A percentile compares a stretch with the other conserved stretches of the same genome.
Conservation (phyloP, 2,113 vertebrate species). For the Smithornis capensis region DNA sequence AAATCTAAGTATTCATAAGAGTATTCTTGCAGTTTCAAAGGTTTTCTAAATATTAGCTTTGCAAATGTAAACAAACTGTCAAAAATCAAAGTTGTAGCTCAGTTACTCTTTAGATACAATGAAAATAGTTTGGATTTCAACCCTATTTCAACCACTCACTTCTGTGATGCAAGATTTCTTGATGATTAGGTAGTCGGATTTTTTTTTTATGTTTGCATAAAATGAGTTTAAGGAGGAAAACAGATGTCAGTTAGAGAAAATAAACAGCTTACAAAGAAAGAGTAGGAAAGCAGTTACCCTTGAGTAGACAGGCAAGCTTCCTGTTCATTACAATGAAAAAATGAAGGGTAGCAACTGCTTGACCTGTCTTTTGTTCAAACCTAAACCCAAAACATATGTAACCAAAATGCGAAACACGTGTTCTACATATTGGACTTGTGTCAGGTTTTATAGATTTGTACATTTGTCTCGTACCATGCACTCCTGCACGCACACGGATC, state of each 20-base stretch:
- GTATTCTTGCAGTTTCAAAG: not conserved
- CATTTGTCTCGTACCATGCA: not conserved
- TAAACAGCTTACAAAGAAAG: slow-evolving; percentile 35
- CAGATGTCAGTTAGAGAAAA: slow-evolving; percentile 13
- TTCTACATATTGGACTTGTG: slow-evolving; percentile 25
- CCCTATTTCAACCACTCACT: not conserved
- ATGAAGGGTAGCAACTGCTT: slow-evolving; percentile 56
- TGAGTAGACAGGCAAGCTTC: slow-evolving; percentile 53
- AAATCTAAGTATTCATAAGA: not conserved
- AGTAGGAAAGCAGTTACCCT: slow-evolving; percentile 40
- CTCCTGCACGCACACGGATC: not conserved
- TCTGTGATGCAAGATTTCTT: not conserved
- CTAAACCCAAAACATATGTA: slow-evolving; percentile 61
- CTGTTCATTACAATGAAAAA: slow-evolving; percentile 62
- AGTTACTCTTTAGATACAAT: not conserved
- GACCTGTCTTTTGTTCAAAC: slow-evolving; percentile 66
- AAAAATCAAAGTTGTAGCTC: not conserved
- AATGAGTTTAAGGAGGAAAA: not conserved
- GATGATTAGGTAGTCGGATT: not conserved
- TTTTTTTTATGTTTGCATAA: not conserved
- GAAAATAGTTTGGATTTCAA: not conserved
- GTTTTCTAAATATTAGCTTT: slow-evolving; percentile 27
- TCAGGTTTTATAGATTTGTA: slow-evolving; percentile 14
- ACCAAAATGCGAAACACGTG: slow-evolving; percentile 48
- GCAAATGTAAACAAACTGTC: not conserved